Evolutionary conservation across 1,140 invertebrate species (phyloP).

Genomic region (Drosophila navojoa): DNA sequence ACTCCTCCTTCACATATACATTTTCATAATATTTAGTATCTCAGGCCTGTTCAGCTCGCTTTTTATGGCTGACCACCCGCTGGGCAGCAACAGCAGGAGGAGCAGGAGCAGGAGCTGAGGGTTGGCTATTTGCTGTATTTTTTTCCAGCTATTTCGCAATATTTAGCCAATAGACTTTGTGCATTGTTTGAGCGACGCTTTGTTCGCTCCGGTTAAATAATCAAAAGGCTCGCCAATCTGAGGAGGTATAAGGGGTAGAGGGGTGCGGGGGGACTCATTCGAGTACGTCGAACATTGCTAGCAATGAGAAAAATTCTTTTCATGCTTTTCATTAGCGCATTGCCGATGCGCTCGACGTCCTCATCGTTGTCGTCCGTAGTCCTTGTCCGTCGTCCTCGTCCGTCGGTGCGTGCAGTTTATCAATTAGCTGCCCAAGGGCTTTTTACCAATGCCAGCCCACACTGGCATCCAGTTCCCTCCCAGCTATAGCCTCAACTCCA

Average conservation of each 20-base stretch:
- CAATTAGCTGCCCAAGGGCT: conserved; percentile 66
- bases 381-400: conserved; percentile 1
- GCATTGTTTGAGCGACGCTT: conserved; percentile 70
- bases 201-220: conserved; percentile 57
- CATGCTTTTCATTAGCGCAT: conserved; percentile 71
- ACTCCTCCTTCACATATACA: too few relatives aligned
- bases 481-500: not conserved
- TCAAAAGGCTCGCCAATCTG: conserved; percentile 25
- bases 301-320: conserved; percentile 17
- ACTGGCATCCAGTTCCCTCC: not conserved
- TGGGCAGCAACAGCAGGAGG: not conserved
- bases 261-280: not conserved
- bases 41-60: not conserved
- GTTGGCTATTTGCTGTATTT: conserved; percentile 1
- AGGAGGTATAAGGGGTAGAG: not conserved
- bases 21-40: conserved; percentile 12
- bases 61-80: conserved; percentile 49
- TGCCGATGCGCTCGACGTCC: conserved; percentile 39
- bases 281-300: not conserved
- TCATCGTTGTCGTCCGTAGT: not conserved
- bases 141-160: conserved; percentile 51
- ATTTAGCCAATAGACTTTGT: conserved; percentile 74
- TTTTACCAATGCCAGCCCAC: conserved; percentile 37
- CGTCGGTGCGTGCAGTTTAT: conserved; percentile 67
- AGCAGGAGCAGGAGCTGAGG: not conserved